A percentile compares a stretch with the other conserved stretches of the same genome.
Evolutionary conservation across 2,113 vertebrate genomes (phyloP).

Genomic region (Emydocephalus ijimae): DNA sequence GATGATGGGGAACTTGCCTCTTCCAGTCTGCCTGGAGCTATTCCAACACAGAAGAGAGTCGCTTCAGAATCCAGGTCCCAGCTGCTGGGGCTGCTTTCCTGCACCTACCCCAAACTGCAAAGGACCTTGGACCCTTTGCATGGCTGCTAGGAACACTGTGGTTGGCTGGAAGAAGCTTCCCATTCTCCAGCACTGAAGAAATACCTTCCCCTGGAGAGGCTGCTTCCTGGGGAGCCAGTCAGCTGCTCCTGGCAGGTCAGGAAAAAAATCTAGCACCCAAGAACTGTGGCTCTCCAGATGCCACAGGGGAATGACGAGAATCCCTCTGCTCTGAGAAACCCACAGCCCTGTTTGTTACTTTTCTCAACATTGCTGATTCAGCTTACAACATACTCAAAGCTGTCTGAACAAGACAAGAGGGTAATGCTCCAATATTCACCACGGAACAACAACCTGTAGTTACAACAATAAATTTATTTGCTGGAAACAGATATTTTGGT

Average conservation of each 20-base stretch:
- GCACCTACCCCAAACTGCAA: neutral
- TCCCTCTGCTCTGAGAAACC: neutral
- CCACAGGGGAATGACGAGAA: neutral
- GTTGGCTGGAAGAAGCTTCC: neutral
- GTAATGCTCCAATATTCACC: neutral
- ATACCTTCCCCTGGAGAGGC: neutral
- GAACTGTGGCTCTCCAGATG: neutral
- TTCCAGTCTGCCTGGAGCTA: slow-evolving; percentile 58
- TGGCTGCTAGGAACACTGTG: neutral
- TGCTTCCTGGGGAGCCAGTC: neutral
- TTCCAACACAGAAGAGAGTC: neutral
- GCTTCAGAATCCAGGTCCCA: neutral
- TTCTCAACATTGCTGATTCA: neutral
- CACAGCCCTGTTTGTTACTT: neutral
- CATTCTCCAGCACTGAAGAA: neutral
- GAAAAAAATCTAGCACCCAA: neutral
- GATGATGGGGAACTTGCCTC: slow-evolving; percentile 58
- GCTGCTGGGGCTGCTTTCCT: neutral
- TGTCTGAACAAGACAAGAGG: neutral
- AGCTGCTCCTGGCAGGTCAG: neutral
- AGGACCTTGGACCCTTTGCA: neutral
- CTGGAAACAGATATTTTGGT: neutral
- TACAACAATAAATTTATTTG: neutral
- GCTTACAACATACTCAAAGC: neutral
- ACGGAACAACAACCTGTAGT: neutral